Conservation (phyloP, 64 coral and sea anemone genomes). For the Actinia tenebrosa region DNA sequence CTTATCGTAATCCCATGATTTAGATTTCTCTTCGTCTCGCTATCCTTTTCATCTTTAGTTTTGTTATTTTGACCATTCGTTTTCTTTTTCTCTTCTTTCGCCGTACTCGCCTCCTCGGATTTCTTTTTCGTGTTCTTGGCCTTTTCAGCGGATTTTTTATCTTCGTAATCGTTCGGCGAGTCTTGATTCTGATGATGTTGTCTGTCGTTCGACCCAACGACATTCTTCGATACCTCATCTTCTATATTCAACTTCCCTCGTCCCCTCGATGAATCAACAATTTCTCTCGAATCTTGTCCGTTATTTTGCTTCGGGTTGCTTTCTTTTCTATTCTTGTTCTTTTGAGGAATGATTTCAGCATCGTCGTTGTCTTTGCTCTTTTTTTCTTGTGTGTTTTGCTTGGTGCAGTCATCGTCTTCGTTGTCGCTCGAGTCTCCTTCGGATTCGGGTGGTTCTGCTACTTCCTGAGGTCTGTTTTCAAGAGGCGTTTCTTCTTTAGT, state of each 20-base stretch:
- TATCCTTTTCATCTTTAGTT: neutral
- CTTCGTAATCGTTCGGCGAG: constrained; percentile 8
- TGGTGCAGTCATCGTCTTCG: constrained; percentile 46
- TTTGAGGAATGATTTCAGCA: neutral
- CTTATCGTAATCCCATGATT: neutral
- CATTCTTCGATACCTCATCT: constrained; percentile 14
- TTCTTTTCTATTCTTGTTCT: neutral
- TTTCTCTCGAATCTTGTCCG: neutral
- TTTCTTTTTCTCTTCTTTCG: constrained; percentile 17
- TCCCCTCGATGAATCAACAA: neutral
- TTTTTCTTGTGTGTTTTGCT: constrained; percentile 18
- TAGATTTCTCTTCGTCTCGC: neutral
- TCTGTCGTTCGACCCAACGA: constrained; percentile 10
- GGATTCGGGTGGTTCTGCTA: constrained; percentile 45
- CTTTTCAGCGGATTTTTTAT: neutral
- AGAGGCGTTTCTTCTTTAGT: constrained; percentile 61
- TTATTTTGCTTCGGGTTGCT: neutral
- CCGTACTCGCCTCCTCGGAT: neutral
- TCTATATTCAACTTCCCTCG: constrained; percentile 2
- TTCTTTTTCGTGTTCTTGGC: constrained; percentile 43
- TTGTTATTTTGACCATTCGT: neutral
- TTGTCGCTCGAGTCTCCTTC: constrained; percentile 52
- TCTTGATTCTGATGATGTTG: constrained; percentile 25
- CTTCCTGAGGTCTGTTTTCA: constrained; percentile 88
- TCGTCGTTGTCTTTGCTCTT: constrained; percentile 20